Evolutionary conservation across 2,113 vertebrate genomes (phyloP), one percentile per base, ranked within the genome.

Genomic region (Herpailurus yagouaroundi): DNA sequence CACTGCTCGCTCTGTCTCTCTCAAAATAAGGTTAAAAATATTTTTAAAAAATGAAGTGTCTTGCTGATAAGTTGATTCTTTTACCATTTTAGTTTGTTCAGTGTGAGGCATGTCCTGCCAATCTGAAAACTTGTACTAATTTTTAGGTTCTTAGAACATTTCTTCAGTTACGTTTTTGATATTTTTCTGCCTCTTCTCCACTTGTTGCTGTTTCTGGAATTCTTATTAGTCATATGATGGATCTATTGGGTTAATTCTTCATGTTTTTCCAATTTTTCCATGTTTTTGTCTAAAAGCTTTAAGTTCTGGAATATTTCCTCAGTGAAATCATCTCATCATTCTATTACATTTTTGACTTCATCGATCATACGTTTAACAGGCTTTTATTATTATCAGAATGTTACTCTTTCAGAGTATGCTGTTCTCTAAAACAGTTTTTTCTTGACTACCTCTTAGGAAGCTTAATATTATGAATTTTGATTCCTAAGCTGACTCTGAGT

Each of bases 151-250:
- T 73, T 13, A 18, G 82, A 82, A 41, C 29, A 74, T 82, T 68
- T 94, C 73, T 57, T 69, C 64, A 63, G 2, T 41, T 68, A 66
- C 29, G 45, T 73, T 36, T 66, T 66, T 77, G 73, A n/a, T 79
- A 57, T 12, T 82, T 92, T 57, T 57, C 64, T 66, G 8, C 3
- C 82, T 73, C 25, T 92, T 21, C 27, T 79, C n/a, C 60, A 76
- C 63, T 74, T 85, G 29, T 68, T 93, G 60, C n/a, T 85, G 4
- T 71, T 93, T 93, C 57, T 77, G 45, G 14, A 93, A 86, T 93
- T 93, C 41, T 15, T 77, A 2, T 66, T 77, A 77, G 60, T 86
- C 71, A 77, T n/a, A 55, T 68, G 19, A 93, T 68, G n/a, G 23
- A 79, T 33, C 45, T 79, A 52, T 19, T 52, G 23, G 23, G 83